phyloP scores from a whole-genome alignment of 2,888 invertebrate species.

The Drosophila eohydei region DNA sequence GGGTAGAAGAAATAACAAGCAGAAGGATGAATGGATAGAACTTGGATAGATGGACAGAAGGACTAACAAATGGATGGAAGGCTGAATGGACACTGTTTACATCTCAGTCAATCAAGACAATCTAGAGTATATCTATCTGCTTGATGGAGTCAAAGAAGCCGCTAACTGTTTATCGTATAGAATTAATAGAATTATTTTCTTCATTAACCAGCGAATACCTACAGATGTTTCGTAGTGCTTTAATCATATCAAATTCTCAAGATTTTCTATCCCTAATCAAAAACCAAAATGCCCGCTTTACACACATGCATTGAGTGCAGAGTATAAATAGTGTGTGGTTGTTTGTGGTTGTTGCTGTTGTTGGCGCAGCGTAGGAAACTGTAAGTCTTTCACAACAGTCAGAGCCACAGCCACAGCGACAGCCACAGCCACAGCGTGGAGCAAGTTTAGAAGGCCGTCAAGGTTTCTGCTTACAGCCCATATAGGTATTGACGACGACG shows the following conservation, averaged over 20 bases:
- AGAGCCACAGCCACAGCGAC: neutral
- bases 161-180: too few relatives aligned
- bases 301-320: neutral
- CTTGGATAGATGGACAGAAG: neutral
- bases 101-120: neutral
- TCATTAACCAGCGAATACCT: too few relatives aligned
- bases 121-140: too few relatives aligned
- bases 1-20: neutral
- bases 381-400: constrained; percentile 66
- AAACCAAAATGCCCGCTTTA: neutral
- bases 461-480: constrained; percentile 63
- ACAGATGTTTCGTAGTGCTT: too few relatives aligned
- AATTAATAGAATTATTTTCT: too few relatives aligned
- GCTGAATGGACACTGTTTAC: neutral
- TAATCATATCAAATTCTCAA: too few relatives aligned
- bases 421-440: constrained; percentile 17
- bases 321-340: constrained; percentile 44
- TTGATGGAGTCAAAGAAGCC: too few relatives aligned
- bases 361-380: constrained; percentile 62
- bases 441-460: constrained; percentile 71
- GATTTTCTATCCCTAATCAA: neutral
- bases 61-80: too few relatives aligned
- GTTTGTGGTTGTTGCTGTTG: constrained; percentile 47
- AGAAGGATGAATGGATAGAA: neutral
- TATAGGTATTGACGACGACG: constrained; percentile 26